A percentile compares a stretch with the other conserved stretches of the same genome.
phyloP scores from a whole-genome alignment of 2,888 invertebrate genomes.

The Lasioglossum lativentre region DNA sequence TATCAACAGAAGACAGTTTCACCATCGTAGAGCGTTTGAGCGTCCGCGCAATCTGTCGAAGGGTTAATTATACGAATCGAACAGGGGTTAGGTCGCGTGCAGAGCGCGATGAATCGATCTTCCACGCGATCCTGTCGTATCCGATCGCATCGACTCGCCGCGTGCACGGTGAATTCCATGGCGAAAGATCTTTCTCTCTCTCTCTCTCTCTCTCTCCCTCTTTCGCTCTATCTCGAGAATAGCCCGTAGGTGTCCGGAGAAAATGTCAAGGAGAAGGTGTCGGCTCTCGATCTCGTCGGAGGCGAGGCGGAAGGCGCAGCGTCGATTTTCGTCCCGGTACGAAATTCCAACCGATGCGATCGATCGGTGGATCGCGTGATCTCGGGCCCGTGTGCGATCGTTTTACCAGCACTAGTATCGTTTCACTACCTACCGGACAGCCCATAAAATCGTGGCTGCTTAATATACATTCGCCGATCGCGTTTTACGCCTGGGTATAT shows the following conservation, averaged over 20 bases:
- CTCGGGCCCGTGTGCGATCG: constrained; percentile 19
- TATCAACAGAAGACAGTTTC: neutral
- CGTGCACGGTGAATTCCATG: constrained; percentile 32
- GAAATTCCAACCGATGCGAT: constrained; percentile 25
- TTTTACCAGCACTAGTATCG: constrained; percentile 14
- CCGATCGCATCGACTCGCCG: constrained; percentile 14
- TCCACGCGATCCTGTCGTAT: neutral
- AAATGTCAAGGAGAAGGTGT: constrained; percentile 61
- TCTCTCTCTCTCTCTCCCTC: no score
- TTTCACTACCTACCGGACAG: constrained; percentile 37
- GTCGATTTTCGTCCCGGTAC: constrained; percentile 28
- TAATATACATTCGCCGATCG: constrained; percentile 21
- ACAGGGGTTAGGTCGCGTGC: neutral
- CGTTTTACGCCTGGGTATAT: neutral
- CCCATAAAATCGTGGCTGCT: constrained; percentile 40
- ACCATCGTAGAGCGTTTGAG: neutral
- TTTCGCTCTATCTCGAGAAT: constrained; percentile 5
- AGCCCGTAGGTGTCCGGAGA: constrained; percentile 42
- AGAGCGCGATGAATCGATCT: neutral
- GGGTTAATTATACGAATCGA: constrained; percentile 2
- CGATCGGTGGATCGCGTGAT: neutral
- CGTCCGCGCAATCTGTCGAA: neutral
- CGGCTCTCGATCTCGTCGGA: constrained; percentile 15
- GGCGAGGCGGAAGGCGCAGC: constrained; percentile 39
- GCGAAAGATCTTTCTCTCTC: neutral